Evolutionary conservation across 1,140 invertebrate species (phyloP).

Genomic region (Rhyzopertha dominica): DNA sequence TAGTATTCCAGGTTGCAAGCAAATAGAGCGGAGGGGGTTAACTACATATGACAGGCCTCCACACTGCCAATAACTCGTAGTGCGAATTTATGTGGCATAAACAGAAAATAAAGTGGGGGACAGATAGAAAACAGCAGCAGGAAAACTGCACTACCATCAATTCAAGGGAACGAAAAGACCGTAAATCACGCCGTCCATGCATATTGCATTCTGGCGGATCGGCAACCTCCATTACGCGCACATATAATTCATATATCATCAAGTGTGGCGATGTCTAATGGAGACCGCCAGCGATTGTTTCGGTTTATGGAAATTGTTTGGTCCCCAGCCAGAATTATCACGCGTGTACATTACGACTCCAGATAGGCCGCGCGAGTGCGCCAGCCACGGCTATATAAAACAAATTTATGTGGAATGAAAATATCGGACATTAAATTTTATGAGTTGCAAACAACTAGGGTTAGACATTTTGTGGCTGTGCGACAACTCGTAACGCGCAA

Average conservation of each 20-base stretch:
- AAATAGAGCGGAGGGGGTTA: no score
- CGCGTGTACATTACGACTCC: constrained; percentile 4
- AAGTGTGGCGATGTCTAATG: constrained; percentile 20
- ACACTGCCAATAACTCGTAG: no score
- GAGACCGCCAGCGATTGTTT: constrained; percentile 25
- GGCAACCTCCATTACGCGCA: constrained; percentile 22
- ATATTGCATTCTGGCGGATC: constrained; percentile 25
- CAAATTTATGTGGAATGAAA: constrained; percentile 31
- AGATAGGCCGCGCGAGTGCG: constrained; percentile 11
- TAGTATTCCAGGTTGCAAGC: no score
- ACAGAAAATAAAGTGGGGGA: no score
- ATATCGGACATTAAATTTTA: constrained; percentile 32
- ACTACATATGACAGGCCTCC: no score
- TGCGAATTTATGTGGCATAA: no score
- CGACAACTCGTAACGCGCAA: neutral
- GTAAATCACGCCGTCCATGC: constrained; percentile 23
- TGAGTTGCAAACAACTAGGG: constrained; percentile 28
- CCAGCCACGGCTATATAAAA: constrained; percentile 21
- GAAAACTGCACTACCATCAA: no score
- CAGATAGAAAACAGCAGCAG: no score
- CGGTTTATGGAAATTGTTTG: constrained; percentile 23
- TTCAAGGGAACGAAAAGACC: constrained; percentile 13
- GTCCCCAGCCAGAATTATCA: constrained; percentile 18
- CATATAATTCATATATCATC: constrained; percentile 30
- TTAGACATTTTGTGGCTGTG: constrained; percentile 27